Percentiles rank a stretch among this genome's conserved stretches.
These are phyloP conservation scores for Oeneis ivallda DNA, from an alignment of 2,888 invertebrate species.

Conservation along the genomic window DNA sequence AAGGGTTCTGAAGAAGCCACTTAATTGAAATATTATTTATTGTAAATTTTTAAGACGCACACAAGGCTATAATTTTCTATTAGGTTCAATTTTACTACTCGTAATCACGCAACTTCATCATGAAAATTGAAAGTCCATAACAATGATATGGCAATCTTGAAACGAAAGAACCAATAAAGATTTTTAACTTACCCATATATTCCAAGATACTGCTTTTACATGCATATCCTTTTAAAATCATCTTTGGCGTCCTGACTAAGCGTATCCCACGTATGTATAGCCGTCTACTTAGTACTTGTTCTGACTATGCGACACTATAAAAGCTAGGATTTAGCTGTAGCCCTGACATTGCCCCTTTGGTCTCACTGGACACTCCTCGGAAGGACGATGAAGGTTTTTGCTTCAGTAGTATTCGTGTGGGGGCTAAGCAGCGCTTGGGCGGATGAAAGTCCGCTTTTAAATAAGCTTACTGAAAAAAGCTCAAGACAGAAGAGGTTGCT, in stretches of 20 bases:
- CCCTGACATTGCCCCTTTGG: conserved; percentile 75
- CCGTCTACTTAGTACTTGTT: conserved; percentile 62
- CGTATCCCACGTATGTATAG: conserved; percentile 72
- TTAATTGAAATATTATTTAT: too few relatives aligned
- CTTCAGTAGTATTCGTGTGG: conserved; percentile 49
- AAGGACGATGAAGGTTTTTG: conserved; percentile 55
- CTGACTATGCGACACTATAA: conserved; percentile 66
- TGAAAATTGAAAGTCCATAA: conserved; percentile 10
- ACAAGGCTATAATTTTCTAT: conserved; percentile 4
- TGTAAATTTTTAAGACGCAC: too few relatives aligned
- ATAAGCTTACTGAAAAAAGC: conserved; percentile 38
- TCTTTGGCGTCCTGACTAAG: conserved; percentile 66
- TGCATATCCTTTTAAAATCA: conserved; percentile 71
- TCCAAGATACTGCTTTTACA: conserved; percentile 49
- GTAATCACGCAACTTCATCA: conserved; percentile 15
- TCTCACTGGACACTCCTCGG: conserved; percentile 49
- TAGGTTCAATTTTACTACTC: background rate
- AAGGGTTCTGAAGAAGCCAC: too few relatives aligned
- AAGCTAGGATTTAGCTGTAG: conserved; percentile 68
- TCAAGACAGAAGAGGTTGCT: conserved; percentile 59
- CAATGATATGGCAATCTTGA: conserved; percentile 8
- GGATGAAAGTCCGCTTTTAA: conserved; percentile 33
- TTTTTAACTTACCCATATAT: conserved; percentile 31
- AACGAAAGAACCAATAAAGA: conserved; percentile 29
- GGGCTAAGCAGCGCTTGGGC: conserved; percentile 41